Evolutionary conservation across 2,888 invertebrate species (phyloP), one percentile per base, ranked within the genome.

Genomic region (Tromatobia lineatoria): DNA sequence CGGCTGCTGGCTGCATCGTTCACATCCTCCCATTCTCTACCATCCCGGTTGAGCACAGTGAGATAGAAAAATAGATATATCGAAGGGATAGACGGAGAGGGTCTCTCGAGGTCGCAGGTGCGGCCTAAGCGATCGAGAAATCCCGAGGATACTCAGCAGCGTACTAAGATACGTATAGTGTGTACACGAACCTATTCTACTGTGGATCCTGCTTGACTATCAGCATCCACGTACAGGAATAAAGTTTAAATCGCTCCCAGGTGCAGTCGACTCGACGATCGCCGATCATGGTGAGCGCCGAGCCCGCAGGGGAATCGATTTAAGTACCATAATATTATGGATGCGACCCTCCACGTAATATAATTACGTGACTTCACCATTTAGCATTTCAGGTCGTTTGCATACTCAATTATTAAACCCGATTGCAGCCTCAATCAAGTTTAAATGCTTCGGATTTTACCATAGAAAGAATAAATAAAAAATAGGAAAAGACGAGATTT

Each of bases 101-200:
- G 18, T 38, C 61, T 61, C 57, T 42, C 83, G 83, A 83, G 83
- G 83, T 67, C 80, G 80, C 83, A 80, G 83, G 83, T 83, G 83
- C 76, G 83, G 83, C 83, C 50, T 66, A 45, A 76, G 42, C 71
- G 59, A 83, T 76, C 80, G 80, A 80, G 75, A 80, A 80, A 80
- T 80, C 75, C 54, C 67, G 76, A 71, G 66, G 18, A 79, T 77
- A 73, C 52, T 18, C 42, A 25, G 47, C 20, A 25, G 67, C 54
- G 20, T n/a, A 18, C 15, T 13, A n/a, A 50, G 50, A 29, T 50
- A 20, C 20, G 15, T 23, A 57, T 25, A 73, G 20, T 10, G 8
- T 15, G 25, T 18, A 61, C 29, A 13, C n/a, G 13, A 50, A 15
- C 18, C 38, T 42, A 29, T 15, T 6, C 20, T 20, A 34, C 29